Evolutionary conservation across 1,140 invertebrate genomes (phyloP), one percentile per base, ranked within the genome.

Genomic region (Tetragonula clypearis): DNA sequence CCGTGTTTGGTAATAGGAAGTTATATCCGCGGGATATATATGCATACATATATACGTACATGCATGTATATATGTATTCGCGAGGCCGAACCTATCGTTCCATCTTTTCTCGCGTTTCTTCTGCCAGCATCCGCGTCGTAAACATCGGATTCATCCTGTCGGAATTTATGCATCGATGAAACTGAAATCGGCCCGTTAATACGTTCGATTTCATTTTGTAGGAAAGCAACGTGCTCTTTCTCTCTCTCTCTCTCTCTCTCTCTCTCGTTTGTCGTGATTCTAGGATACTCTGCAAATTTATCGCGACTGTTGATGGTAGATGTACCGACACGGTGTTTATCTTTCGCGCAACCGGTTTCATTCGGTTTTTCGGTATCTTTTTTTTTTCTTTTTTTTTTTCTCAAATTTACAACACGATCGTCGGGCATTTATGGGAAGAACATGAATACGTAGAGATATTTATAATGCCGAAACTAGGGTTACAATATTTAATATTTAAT

Each of bases 1-100:
- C 62, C 30, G 62, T 49, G 82, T 71, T 77, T 77, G 75, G 86
- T 91, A 92, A 91, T 91, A 92, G 87, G 89, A 90, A 92, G 88
- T 92, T 91, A 92, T 91, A 92, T 90, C 88, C 88, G 77, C 86
- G 86, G 72, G 85, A 8, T 8, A 49, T 49, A 49, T 49, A 49
- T 49, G 6, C 8, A 49, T 49, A 49, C 8, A 41, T 41, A 41
- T 41, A 41, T 41, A 41, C 6, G 6, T 6, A 41, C 41, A 49
- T 49, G 9, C 41, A 49, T 49, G 41, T 49, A 49, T 49, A 49
- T 49, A 49, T 49, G 41, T 49, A 88, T 90, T 84, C 87, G 84
- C 86, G 83, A 91, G 85, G 78, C 71, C 82, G 71, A 85, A 90
- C 66, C 84, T 88, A 90, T 88, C 86, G 60, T 81, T 79, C 72